Evolutionary conservation across 2,888 invertebrate genomes (phyloP).

Genomic region (Drosophila limbata): DNA sequence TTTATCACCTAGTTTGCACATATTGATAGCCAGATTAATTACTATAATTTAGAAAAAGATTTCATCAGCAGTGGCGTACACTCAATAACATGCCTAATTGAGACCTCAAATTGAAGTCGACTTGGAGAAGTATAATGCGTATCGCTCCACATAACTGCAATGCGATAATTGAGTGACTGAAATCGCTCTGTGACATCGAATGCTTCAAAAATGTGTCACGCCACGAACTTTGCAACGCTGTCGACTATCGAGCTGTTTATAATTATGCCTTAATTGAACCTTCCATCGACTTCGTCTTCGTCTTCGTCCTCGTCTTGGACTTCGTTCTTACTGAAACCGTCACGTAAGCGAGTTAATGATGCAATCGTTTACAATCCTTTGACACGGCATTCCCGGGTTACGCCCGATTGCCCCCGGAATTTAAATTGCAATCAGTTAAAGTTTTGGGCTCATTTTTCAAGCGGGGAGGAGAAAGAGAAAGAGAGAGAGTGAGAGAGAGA

Average conservation of each 20-base stretch:
- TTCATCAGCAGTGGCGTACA: background rate
- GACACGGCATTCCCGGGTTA: conserved; percentile 57
- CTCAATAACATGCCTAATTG: background rate
- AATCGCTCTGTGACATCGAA: background rate
- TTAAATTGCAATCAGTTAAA: conserved; percentile 45
- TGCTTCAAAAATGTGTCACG: conserved; percentile 42
- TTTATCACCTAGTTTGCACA: background rate
- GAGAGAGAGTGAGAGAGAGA: conserved; percentile 9
- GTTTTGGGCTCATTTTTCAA: conserved; percentile 32
- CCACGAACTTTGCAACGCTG: conserved; percentile 46
- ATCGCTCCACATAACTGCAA: conserved; percentile 5
- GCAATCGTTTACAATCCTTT: conserved; percentile 71
- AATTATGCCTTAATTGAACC: conserved; percentile 74
- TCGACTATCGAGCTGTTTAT: conserved; percentile 50
- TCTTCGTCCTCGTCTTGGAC: conserved; percentile 14
- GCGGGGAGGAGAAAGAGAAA: background rate
- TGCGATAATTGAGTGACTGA: conserved; percentile 61
- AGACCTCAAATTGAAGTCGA: conserved; percentile 9
- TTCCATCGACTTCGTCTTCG: conserved; percentile 12
- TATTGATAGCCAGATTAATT: background rate
- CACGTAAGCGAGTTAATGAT: conserved; percentile 76
- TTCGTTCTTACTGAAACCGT: conserved; percentile 14
- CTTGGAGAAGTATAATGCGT: conserved; percentile 21
- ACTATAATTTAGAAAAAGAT: background rate
- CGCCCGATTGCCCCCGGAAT: conserved; percentile 22